A percentile compares a stretch with the other conserved stretches of the same genome.
These are phyloP conservation scores for Pelmatolapia mariae DNA, from an alignment of 2,113 vertebrate species.

Conservation along the genomic window DNA sequence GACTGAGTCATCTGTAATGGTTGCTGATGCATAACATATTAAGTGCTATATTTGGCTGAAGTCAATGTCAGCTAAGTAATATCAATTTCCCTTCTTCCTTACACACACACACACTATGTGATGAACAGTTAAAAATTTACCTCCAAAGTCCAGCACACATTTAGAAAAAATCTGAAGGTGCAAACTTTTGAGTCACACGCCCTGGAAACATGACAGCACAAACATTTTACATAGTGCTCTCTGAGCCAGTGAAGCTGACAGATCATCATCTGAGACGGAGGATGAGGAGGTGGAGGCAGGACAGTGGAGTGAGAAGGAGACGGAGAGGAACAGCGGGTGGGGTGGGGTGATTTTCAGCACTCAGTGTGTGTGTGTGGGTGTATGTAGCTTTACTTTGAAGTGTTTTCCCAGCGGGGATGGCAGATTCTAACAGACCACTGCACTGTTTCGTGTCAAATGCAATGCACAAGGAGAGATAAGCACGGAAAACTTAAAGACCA, in stretches of 20 bases:
- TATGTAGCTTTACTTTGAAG: slow-evolving; percentile 40
- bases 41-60: slow-evolving; percentile 30
- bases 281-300: slow-evolving; percentile 15
- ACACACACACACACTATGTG: neutral
- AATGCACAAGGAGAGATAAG: neutral
- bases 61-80: neutral
- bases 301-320: slow-evolving; percentile 9
- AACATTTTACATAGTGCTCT: neutral
- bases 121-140: neutral
- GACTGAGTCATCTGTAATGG: slow-evolving; percentile 27
- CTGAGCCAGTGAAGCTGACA: slow-evolving; percentile 21
- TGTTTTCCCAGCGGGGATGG: slow-evolving; percentile 27
- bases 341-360: slow-evolving; percentile 14
- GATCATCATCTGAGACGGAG: slow-evolving; percentile 28
- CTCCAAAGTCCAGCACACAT: neutral
- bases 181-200: neutral
- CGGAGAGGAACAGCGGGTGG: neutral
- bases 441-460: slow-evolving; percentile 9
- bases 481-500: neutral
- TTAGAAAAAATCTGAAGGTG: neutral
- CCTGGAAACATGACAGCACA: neutral
- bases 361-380: slow-evolving; percentile 30
- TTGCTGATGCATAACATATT: slow-evolving; percentile 39
- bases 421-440: slow-evolving; percentile 35
- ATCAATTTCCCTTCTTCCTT: neutral